phyloP scores from a whole-genome alignment of 2,888 invertebrate species.

The Xiphydria camelus region DNA sequence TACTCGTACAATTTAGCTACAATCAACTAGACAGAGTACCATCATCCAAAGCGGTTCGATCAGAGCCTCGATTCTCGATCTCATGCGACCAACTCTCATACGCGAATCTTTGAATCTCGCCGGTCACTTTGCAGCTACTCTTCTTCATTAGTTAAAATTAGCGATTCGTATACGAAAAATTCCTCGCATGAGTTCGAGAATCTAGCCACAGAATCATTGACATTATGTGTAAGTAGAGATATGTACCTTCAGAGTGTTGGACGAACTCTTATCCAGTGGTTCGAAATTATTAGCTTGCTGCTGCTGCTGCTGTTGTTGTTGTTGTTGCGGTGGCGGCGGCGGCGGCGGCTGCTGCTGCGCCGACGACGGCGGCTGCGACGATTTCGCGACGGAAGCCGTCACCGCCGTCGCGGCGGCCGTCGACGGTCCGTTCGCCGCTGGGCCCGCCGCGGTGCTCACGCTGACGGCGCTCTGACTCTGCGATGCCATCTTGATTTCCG shows the following conservation, averaged over 20 bases:
- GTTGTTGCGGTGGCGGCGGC: slow-evolving; percentile 7
- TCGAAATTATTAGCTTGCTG: slow-evolving; percentile 52
- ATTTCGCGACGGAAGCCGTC: slow-evolving; percentile 24
- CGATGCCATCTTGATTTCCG: slow-evolving; percentile 45
- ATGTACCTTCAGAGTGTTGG: slow-evolving; percentile 55
- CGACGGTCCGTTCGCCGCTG: slow-evolving; percentile 41
- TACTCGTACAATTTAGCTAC: too few species aligned
- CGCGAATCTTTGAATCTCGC: too few species aligned
- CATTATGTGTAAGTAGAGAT: too few species aligned
- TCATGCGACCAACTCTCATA: too few species aligned
- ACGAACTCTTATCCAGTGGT: slow-evolving; percentile 53
- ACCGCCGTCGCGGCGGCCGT: slow-evolving; percentile 23
- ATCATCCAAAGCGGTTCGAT: too few species aligned
- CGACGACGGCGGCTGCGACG: slow-evolving; percentile 15
- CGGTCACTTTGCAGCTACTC: too few species aligned
- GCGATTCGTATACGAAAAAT: too few species aligned
- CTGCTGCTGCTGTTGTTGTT: slow-evolving; percentile 19
- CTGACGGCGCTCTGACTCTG: slow-evolving; percentile 39
- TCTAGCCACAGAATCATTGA: too few species aligned
- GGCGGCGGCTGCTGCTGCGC: slow-evolving; percentile 7
- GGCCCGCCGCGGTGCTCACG: slow-evolving; percentile 27
- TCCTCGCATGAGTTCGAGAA: neutral
- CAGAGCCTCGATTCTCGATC: too few species aligned
- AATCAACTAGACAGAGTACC: too few species aligned
- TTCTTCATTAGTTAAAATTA: too few species aligned